Base-by-base conservation (phyloP, 2,888 invertebrate species). In the Limnephilus rhombicus region DNA sequence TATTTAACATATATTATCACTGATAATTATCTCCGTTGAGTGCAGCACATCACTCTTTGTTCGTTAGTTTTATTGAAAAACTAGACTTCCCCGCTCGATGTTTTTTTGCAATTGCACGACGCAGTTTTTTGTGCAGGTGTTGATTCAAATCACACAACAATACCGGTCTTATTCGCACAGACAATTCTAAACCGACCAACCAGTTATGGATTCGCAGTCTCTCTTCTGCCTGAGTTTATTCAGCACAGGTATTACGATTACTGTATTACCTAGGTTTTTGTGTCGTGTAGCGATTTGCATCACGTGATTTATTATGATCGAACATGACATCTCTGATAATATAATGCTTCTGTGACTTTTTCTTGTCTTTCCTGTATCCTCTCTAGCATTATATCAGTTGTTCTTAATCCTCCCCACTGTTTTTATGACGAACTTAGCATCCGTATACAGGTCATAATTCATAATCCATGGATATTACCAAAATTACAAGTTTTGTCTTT, bases 41-140 rank as follows among this genome's bases (percentile, higher is more conserved):
- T 68, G 68, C 68, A 24, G 24, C 68, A n/a, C n/a, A 9, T 24
- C 68, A 68, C 24, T 24, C n/a, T 68, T 68, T 68, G 68, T 68
- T 68, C 68, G 68, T 68, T 68, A 68, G 68, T 68, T 68, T 68
- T 68, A 68, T 68, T 68, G 68, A 68, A 68, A 68, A 68, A 68
- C 68, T 68, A 68, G 68, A n/a, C 68, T 24, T 68, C 24, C 68
- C 68, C 68, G 24, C 68, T 24, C 68, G 68, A 68, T 24, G 68
- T 68, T 68, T 68, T 45, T 68, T 68, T 68, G 68, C 68, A 68
- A 68, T 68, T 68, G 68, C 68, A 24, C 68, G 68, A n/a, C 68
- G 68, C 68, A 68, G 68, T 68, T 68, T 68, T 68, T 68, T 68
- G n/a, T 68, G 68, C 68, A 68, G 68, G 68, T 68, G 68, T 68